Evolutionary conservation across 1,140 invertebrate species (phyloP).

Genomic region (Drosophila ficusphila): DNA sequence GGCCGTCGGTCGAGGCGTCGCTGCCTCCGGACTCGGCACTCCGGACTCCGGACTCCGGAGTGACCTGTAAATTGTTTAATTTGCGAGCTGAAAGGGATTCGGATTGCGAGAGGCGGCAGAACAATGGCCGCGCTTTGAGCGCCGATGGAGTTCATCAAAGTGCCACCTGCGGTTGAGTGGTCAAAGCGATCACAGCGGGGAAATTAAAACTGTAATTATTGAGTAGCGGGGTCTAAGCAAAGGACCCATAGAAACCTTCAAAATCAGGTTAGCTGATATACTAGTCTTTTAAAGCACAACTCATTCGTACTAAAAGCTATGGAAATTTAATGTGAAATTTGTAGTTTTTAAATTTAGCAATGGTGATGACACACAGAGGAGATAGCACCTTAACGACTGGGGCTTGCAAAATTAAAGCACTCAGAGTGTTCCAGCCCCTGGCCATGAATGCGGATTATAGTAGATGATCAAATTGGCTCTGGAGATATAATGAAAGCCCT

Average conservation of each 20-base stretch:
- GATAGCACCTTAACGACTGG: not conserved
- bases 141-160: constrained; percentile 29
- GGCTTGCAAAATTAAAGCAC: not conserved
- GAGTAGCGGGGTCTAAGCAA: not conserved
- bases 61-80: constrained; percentile 47
- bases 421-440: not conserved
- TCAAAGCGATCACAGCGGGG: constrained; percentile 5
- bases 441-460: not conserved
- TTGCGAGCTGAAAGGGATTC: not conserved
- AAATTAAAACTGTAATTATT: constrained; percentile 24
- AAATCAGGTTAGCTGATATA: too few species aligned
- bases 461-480: not conserved
- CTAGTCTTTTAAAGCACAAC: too few species aligned
- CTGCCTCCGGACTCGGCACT: constrained; percentile 17
- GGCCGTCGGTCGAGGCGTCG: not conserved
- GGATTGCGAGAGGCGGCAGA: not conserved
- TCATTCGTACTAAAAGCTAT: too few species aligned
- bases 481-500: not conserved
- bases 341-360: not conserved
- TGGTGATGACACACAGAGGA: not conserved
- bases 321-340: not conserved
- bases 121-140: constrained; percentile 3
- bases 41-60: constrained; percentile 23
- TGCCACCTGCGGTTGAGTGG: constrained; percentile 25
- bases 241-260: too few species aligned